Conservation (phyloP, 2,113 vertebrate genomes). For the Hypocryptadius cinnamomeus region DNA sequence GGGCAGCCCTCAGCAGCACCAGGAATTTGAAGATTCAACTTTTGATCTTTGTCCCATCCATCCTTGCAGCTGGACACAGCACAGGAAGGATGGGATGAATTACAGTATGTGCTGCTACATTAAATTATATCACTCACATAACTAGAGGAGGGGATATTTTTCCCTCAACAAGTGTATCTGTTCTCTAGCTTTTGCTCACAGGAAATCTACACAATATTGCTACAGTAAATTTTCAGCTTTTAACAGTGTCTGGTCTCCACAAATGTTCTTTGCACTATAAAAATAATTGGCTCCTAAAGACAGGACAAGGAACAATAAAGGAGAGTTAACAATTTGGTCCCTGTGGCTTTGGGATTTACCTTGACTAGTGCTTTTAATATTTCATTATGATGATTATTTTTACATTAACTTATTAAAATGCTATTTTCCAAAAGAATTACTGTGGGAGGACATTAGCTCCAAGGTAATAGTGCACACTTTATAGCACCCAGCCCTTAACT, state of each 20-base stretch:
- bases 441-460: not conserved
- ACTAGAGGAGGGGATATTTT: not conserved
- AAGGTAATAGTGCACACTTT: not conserved
- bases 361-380: not conserved
- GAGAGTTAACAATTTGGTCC: not conserved
- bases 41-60: not conserved
- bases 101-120: accelerated
- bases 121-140: not conserved
- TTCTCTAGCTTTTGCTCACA: slow-evolving; percentile 11
- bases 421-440: not conserved
- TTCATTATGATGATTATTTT: not conserved
- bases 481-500: not conserved
- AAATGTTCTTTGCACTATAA: not conserved
- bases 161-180: not conserved
- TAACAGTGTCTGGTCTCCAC: not conserved
- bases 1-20: not conserved
- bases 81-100: not conserved
- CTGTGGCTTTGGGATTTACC: not conserved
- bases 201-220: slow-evolving; percentile 14
- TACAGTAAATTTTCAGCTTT: slow-evolving; percentile 14
- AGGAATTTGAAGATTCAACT: not conserved
- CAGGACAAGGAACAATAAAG: slow-evolving; percentile 12
- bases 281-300: slow-evolving; percentile 32
- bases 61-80: not conserved
- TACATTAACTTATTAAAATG: slow-evolving; percentile 36